Percentiles rank a stretch among this genome's conserved stretches.
Evolutionary conservation across 1,140 invertebrate species (phyloP).

Genomic region (Platyscapa corneri): DNA sequence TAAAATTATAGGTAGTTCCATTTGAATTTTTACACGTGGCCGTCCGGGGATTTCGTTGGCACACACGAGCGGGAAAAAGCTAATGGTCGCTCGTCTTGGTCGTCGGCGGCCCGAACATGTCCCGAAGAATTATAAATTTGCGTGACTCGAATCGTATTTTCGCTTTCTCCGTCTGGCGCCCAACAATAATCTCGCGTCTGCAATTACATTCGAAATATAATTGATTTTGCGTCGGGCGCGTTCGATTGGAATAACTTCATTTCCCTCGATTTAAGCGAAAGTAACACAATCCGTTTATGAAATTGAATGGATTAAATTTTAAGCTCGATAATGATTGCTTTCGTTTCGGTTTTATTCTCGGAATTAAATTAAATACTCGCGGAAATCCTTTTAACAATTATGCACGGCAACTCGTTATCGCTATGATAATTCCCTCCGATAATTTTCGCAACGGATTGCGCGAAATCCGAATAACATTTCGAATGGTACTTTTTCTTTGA

Average conservation of each 20-base stretch:
- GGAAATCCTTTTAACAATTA: neutral
- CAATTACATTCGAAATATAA: neutral
- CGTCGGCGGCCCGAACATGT: neutral
- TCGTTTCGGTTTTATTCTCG: no score
- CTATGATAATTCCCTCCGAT: neutral
- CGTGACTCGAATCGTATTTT: neutral
- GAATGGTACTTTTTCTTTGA: neutral
- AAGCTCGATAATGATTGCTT: no score
- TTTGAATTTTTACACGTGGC: slow-evolving; percentile 11
- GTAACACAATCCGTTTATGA: neutral
- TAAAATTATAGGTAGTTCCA: neutral
- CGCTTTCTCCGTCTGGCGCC: neutral
- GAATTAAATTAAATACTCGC: neutral
- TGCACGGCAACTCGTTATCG: neutral
- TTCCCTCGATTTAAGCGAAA: neutral
- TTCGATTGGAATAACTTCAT: neutral
- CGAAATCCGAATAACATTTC: neutral
- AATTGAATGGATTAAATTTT: neutral
- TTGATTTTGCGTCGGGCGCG: neutral
- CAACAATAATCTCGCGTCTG: neutral
- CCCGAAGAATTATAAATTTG: neutral
- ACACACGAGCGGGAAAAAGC: neutral
- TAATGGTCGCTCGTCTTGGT: neutral
- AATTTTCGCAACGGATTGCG: neutral
- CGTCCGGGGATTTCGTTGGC: neutral